Evolutionary conservation across 1,140 invertebrate genomes (phyloP), one percentile per base, ranked within the genome.

Genomic region (Bombus affinis): DNA sequence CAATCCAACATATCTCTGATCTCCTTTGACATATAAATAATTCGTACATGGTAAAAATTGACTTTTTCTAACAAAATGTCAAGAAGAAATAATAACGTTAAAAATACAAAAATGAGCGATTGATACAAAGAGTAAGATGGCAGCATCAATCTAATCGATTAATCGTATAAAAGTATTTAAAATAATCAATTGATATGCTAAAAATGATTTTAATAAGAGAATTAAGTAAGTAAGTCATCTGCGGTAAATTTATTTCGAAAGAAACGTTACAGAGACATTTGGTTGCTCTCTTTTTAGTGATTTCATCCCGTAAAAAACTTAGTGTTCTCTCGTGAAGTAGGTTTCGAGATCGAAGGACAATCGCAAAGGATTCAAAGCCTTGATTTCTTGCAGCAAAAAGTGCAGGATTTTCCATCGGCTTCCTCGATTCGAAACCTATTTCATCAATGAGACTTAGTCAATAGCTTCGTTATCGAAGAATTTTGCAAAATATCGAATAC

Each of bases 401-500:
- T 2, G 28, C 22, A 18, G 13, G 44, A 73, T 59, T 42, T 59
- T 42, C 18, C 32, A 13, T 53, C 0, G 18, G 3, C 28, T 62
- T 37, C 70, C 66, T 81, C 37, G 68, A 87, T 32, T 66, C 70
- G 35, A 76, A 72, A 22, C 13, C 42, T 44, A 79, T 12, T 47
- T 71, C 15, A 13, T 28, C n/a, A 39, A 32, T 18, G 68, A 44
- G 75, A 57, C 32, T 74, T 65, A 3, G 25, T 70, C 35, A 39
- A 9, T 39, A 76, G 70, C 28, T 80, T 86, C 65, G 15, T 91
- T 85, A 76, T 89, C 85, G 84, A 73, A 90, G 37, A 87, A 44
- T 44, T 87, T 72, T 47, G 87, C 78, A 59, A 87, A 86, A 90
- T 83, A 90, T 85, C 66, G 76, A 92, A 92, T 92, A 92, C 83